Evolutionary conservation across 1,140 invertebrate species (phyloP).

Genomic region (Branchinecta lindahli): DNA sequence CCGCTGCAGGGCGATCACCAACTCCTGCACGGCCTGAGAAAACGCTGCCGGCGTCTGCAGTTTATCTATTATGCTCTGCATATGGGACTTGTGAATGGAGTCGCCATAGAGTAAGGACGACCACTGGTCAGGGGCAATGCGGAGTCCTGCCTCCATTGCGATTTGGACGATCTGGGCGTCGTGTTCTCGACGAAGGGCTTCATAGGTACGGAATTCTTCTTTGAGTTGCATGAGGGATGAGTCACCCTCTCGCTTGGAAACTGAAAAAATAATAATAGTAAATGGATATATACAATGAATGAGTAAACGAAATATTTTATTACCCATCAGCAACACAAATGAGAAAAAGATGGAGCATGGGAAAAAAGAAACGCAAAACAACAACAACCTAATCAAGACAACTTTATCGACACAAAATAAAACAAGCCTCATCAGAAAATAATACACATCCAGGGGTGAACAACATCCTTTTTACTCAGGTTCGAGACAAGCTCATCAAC

Average conservation of each 20-base stretch:
- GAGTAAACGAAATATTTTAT: background rate
- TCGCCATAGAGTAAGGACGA: constrained; percentile 91
- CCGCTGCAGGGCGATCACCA: constrained; percentile 77
- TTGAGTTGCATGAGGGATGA: constrained; percentile 97
- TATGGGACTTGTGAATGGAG: constrained; percentile 85
- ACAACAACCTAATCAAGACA: too few relatives aligned
- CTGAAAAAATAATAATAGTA: constrained; percentile 32
- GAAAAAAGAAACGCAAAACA: constrained; percentile 16
- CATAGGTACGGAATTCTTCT: constrained; percentile 91
- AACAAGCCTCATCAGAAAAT: too few relatives aligned
- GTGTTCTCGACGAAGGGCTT: constrained; percentile 79
- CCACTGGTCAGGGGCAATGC: constrained; percentile 97
- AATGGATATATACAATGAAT: too few relatives aligned
- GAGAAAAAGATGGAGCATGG: too few relatives aligned
- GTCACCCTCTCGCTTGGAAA: constrained; percentile 91
- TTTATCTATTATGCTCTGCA: constrained; percentile 96
- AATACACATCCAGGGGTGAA: too few relatives aligned
- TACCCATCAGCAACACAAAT: constrained; percentile 4
- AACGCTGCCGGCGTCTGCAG: constrained; percentile 82
- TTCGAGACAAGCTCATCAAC: too few relatives aligned
- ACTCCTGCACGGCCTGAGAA: constrained; percentile 73
- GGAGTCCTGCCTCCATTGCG: constrained; percentile 85
- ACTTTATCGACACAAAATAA: too few relatives aligned
- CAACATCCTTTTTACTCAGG: too few relatives aligned
- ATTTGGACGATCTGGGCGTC: constrained; percentile 98